Conservation (phyloP, 2,113 vertebrate genomes). For the Geococcyx californianus region DNA sequence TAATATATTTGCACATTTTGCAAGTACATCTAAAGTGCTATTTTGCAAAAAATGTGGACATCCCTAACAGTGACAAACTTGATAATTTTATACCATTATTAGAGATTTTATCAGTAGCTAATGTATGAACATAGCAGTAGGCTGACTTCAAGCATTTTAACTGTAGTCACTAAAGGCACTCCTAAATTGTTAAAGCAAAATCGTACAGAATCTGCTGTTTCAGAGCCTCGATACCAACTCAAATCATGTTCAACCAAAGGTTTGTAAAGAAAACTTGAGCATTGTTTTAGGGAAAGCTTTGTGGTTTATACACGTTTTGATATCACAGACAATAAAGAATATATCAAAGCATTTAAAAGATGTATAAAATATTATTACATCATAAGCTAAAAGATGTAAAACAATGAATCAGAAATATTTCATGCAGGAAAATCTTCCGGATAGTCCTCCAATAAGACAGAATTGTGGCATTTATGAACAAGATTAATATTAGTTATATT, state of each 20-base stretch:
- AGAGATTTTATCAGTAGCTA: background rate
- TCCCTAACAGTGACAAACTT: background rate
- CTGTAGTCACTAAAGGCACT: background rate
- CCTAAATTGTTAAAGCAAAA: background rate
- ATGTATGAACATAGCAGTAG: background rate
- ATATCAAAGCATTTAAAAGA: background rate
- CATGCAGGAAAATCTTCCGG: background rate
- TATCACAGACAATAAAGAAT: background rate
- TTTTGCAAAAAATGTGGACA: background rate
- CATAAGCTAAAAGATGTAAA: background rate
- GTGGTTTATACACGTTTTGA: background rate
- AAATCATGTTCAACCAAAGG: background rate
- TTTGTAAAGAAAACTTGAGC: background rate
- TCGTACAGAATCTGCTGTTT: background rate
- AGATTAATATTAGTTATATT: background rate
- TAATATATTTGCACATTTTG: background rate
- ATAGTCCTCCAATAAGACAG: background rate
- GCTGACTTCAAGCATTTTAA: background rate
- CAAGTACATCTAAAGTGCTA: background rate
- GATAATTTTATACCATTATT: background rate
- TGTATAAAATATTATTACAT: background rate
- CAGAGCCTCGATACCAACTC: fast-evolving
- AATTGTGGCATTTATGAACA: background rate
- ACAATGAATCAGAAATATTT: background rate
- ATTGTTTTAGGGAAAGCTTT: background rate